These are phyloP conservation scores for Choreutis nemorana DNA, from an alignment of 2,888 invertebrate genomes.

Conservation along the genomic window DNA sequence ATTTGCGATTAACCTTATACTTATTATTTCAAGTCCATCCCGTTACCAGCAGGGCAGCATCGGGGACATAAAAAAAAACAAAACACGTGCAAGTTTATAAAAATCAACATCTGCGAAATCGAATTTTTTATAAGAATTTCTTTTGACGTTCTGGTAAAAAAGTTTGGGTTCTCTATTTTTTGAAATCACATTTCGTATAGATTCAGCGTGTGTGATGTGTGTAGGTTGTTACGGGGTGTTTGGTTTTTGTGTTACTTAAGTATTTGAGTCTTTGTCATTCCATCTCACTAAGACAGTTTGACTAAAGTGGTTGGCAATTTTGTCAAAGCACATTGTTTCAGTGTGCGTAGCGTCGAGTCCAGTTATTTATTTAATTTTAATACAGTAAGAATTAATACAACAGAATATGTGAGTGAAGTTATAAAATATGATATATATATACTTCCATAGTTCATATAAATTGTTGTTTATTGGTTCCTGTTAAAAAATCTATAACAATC, in stretches of 20 bases:
- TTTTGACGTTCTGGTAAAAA: conserved; percentile 38
- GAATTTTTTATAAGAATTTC: conserved; percentile 46
- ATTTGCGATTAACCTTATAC: conserved; percentile 33
- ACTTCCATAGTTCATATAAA: no score
- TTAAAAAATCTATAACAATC: no score
- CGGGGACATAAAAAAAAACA: conserved; percentile 15
- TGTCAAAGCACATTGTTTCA: not conserved
- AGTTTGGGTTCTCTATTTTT: conserved; percentile 38
- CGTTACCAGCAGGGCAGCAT: conserved; percentile 34
- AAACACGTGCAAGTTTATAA: conserved; percentile 62
- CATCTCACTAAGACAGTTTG: no score
- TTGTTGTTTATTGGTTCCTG: no score
- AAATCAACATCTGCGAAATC: conserved; percentile 64
- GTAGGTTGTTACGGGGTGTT: conserved; percentile 13
- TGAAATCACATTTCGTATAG: conserved; percentile 47
- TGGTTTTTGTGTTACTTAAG: conserved; percentile 8
- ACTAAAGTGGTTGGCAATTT: no score
- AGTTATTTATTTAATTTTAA: no score
- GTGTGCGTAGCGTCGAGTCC: not conserved
- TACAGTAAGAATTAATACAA: no score
- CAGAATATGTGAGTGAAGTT: no score
- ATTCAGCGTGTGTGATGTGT: conserved; percentile 32
- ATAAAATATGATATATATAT: no score
- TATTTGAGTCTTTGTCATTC: no score
- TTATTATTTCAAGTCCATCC: conserved; percentile 30